Base-by-base conservation (phyloP, 2,888 invertebrate genomes). In the Platycheirus albimanus region DNA sequence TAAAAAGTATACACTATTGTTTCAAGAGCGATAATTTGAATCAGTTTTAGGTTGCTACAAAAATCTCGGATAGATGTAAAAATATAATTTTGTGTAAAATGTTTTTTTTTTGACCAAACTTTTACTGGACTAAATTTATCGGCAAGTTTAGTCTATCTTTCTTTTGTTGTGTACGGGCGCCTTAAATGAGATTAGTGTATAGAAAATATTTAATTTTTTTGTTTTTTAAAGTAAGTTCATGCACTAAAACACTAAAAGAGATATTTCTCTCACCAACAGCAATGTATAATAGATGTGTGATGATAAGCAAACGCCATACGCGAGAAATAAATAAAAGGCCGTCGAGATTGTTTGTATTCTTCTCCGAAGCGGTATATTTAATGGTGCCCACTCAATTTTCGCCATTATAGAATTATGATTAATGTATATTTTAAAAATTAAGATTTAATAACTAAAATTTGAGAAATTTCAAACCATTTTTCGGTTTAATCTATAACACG, bases 321-420 rank as follows among this genome's bases (percentile, higher is more conserved):
- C 93, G 28, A 94, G 91, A 69, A 94, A 90, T 81, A 97, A 94
- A 94, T 95, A 97, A 54, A 92, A 91, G 0, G 93, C 93, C 11
- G 95, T 96, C 0, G 95, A 94, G 8, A 97, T 88, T 3, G 98
- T 98, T 90, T 98, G 96, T 11, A 98, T 91, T 3, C 98, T 94
- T n/a, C 98, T 92, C n/a, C 93, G 91, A 70, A 95, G 88, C 0
- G 98, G 97, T 7, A 97, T 92, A 85, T 93, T 91, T 36, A 95
- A 88, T 0, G 98, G 98, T 0, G 97, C 98, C 92, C 98, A 97
- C 91, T 96, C 93, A 85, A 98, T 93, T 17, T 96, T 97, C n/a
- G 38, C 11, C 78, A 78, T 78, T 6, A 49, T 54, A 4, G 30
- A 15, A 2, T 13, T 8, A 33, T 7, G 8, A 33, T 8, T 6